Evolutionary conservation across 2,888 invertebrate species (phyloP).

Genomic region (Sinelater perroti): DNA sequence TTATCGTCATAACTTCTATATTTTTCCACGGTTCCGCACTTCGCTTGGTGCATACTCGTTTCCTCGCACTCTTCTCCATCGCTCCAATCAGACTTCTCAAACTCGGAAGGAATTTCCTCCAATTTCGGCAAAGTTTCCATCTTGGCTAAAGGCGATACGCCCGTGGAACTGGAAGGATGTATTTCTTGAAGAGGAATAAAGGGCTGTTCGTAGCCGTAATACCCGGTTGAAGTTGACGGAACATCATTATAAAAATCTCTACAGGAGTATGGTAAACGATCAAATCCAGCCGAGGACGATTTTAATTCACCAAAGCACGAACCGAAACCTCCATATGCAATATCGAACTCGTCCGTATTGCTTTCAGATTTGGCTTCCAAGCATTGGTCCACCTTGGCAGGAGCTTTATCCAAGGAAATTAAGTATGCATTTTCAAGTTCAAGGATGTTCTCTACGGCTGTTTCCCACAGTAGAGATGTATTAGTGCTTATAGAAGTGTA

Average conservation of each 20-base stretch:
- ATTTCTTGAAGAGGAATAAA: not conserved
- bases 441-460: not conserved
- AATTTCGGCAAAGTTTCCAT: not conserved
- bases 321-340: not conserved
- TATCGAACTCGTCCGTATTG: not conserved
- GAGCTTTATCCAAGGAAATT: too few relatives aligned
- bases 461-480: not conserved
- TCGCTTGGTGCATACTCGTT: too few relatives aligned
- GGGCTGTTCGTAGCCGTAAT: not conserved
- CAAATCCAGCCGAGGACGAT: not conserved
- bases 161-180: not conserved
- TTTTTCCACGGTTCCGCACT: too few relatives aligned
- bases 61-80: too few relatives aligned
- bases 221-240: constrained; percentile 10
- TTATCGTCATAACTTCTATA: too few relatives aligned
- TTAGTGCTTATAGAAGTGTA: not conserved
- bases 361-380: not conserved
- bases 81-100: too few relatives aligned
- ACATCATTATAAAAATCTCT: not conserved
- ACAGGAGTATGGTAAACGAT: too few relatives aligned
- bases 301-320: not conserved
- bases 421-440: not conserved
- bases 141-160: not conserved
- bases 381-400: too few relatives aligned
- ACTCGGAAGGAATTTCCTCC: too few relatives aligned